A percentile compares a stretch with the other conserved stretches of the same genome.
phyloP scores from a whole-genome alignment of 2,113 vertebrate genomes.

The Mionectes macconnelli region DNA sequence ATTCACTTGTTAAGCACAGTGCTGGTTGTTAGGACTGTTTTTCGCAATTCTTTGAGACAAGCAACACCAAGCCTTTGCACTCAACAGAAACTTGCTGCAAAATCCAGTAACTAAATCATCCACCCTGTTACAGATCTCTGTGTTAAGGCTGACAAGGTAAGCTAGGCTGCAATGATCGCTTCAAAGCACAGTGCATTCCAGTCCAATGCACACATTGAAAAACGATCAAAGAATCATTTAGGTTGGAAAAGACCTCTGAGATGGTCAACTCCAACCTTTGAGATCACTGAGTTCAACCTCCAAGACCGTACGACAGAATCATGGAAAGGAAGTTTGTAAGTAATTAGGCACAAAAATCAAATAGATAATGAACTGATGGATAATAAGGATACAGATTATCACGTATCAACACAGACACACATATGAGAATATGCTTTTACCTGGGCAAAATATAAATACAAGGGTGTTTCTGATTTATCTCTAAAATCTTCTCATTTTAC shows the following conservation, averaged over 20 bases:
- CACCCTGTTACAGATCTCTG: not conserved
- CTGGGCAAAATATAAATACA: not conserved
- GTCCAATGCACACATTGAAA: not conserved
- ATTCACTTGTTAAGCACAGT: not conserved
- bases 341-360: not conserved
- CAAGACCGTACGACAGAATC: not conserved
- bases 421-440: not conserved
- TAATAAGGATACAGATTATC: not conserved
- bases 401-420: accelerated
- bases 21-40: not conserved
- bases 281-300: not conserved
- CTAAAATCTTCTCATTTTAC: not conserved
- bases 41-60: not conserved
- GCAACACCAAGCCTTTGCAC: not conserved
- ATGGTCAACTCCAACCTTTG: not conserved
- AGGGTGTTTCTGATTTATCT: not conserved
- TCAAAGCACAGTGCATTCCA: accelerated
- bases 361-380: not conserved
- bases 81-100: not conserved
- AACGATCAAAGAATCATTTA: not conserved
- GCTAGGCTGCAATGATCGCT: accelerated
- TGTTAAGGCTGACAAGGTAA: not conserved
- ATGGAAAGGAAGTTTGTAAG: not conserved
- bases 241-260: not conserved
- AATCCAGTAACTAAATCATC: not conserved